Base-by-base conservation (phyloP, 2,113 vertebrate genomes). In the Nycticryphes semicollaris region DNA sequence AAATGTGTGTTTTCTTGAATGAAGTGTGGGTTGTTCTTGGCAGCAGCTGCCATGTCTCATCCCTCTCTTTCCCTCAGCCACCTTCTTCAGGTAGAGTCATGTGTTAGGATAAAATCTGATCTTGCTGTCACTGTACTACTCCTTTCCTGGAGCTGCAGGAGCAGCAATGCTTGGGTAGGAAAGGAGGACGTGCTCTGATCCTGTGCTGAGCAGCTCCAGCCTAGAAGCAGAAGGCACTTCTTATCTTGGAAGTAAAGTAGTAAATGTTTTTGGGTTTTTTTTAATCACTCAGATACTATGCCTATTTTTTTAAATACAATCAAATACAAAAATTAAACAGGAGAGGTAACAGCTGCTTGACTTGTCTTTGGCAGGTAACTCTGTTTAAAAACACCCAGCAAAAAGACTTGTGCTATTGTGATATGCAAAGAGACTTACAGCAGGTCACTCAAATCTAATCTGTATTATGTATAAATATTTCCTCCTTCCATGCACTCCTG, bases 381-480 rank as follows among this genome's bases (percentile, higher is more conserved):
- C 76, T 92, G 83, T 97, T 94, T 95, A 89, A 87, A 95, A 96
- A 94, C 76, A 80, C 68, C 37, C 79, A 67, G 63, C 56, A 81
- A 59, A 92, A 89, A 72, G 47, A 59, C 47, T 86, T 91, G 60
- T 67, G 72, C 28, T 59, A 1, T 86, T 28, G 1, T 77, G 86
- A 78, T 89, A 94, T 4, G 25, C 79, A 51, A 28, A 67, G 56
- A 67, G 64, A 63, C 47, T 60, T 56, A 64, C 84, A 95, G 80
- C 77, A 89, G 80, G 87, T 89, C 62, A 28, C 69, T 94, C 5
- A 4, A 56, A 51, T 72, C 69, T 97, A 87, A 95, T 97, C 62
- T 64, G 39, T 82, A 7, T 93, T 39, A 62, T 94, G 15, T 89
- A 76, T 92, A 96, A 94, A 96, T 93, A 95, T 96, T 97, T 93